Evolutionary conservation across 2,113 vertebrate genomes (phyloP), one percentile per base, ranked within the genome.

Genomic region (Carlito syrichta): DNA sequence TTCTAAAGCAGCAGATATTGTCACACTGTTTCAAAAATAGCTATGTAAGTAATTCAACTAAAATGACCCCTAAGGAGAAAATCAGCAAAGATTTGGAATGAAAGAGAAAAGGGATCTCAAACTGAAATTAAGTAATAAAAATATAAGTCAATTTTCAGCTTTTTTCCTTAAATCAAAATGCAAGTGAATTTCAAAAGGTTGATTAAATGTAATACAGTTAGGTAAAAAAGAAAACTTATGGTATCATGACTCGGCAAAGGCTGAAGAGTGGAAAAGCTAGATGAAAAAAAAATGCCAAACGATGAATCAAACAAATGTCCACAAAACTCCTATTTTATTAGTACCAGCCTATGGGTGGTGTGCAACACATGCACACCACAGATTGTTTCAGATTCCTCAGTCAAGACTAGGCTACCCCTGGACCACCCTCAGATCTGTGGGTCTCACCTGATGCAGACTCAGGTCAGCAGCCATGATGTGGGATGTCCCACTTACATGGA

Each of bases 11-110:
- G 56, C 54, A 81, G 62, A 38, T 81, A 11, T 0, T 20, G 23
- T 68, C 25, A 71, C 5, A 38, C 35, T 48, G 14, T 63, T 78
- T 93, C 48, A 82, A 56, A 97, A 95, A 86, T 30, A 91, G 48
- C 66, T 48, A 17, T 66, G n/a, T 63, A 48, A n/a, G 27, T 43
- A 56, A 25, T 60, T 63, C 85, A 56, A 25, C n/a, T 38, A 35
- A 52, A 38, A 50, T 86, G 56, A 20, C 45, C 84, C 8, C 73
- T 52, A 17, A 92, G 66, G 82, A 19, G 38, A 69, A 85, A 54
- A 95, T 50, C 19, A 62, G 38, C 7, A 66, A 82, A 60, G 23
- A 32, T 27, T 27, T 76, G 62, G 23, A 60, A 68, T 91, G 30
- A 66, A 81, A 86, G 20, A 66, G 32, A n/a, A 27, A 76, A 56